Base-by-base conservation (phyloP, 2,113 vertebrate genomes). In the Toxotes jaculatrix region DNA sequence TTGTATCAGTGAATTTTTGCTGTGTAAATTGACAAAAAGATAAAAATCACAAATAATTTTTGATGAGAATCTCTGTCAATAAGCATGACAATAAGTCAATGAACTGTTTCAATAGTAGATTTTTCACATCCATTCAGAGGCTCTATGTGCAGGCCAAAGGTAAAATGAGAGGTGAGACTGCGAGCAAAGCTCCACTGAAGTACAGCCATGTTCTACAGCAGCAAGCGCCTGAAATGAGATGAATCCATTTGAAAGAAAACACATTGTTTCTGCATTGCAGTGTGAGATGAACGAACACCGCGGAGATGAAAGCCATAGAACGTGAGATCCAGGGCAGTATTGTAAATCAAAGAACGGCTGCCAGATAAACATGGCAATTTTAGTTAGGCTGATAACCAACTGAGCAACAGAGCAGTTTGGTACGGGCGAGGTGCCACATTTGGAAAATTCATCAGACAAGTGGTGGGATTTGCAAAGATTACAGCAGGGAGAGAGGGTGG, bases 391-490 rank as follows among this genome's bases (percentile, higher is more conserved):
- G 84, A 89, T 86, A 89, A 82, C 76, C 73, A 60, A 72, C 51
- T 21, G 42, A 68, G 71, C 64, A 67, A 80, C 57, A 11, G 71
- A 74, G 81, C 63, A 1, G 71, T 43, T 67, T 27, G 67, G 62
- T 47, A 67, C n/a, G 17, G 68, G 76, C 23, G 45, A 70, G 19
- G 32, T 42, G 71, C 83, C 80, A 80, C 77, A 43, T 80, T 86
- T 77, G 65, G 74, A 81, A 84, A 87, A 91, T 63, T 89, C 74
- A 91, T 93, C 89, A 84, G 53, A 82, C 86, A 71, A 90, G 82
- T 86, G 87, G 69, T 84, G 85, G 86, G 87, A 90, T 89, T 91
- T 91, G 73, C 66, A 84, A 67, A 89, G 88, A 90, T 90, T 92
- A 92, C 72, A 74, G 71, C 11, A 7, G 45, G 59, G 56, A 57